Evolutionary conservation across 2,797 vertebrate genomes (phyloP).

Genomic region (Sarcoramphus papa): DNA sequence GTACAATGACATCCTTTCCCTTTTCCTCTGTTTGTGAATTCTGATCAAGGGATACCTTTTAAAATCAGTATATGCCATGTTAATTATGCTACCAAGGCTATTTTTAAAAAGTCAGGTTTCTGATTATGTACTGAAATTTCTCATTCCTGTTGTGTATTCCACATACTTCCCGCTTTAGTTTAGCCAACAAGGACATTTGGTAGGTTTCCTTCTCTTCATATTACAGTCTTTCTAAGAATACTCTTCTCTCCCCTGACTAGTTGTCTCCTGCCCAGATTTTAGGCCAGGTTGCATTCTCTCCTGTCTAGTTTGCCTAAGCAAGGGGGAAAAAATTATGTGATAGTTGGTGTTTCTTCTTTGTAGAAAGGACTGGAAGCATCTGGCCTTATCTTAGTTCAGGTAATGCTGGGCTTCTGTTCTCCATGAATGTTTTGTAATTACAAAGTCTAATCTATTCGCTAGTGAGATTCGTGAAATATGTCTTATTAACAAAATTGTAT

Average conservation of each 20-base stretch:
- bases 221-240: background rate
- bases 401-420: background rate
- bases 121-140: background rate
- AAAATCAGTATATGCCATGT: too few relatives aligned
- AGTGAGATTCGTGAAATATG: background rate
- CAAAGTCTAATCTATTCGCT: background rate
- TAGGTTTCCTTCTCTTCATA: background rate
- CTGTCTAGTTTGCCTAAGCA: background rate
- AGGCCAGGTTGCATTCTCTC: background rate
- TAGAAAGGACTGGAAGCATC: background rate
- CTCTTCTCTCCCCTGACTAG: background rate
- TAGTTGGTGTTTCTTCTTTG: background rate
- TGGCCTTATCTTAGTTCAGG: background rate
- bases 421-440: background rate
- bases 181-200: background rate
- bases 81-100: background rate
- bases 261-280: background rate
- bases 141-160: background rate
- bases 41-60: background rate
- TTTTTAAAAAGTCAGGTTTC: background rate
- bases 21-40: background rate
- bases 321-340: background rate
- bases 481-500: constrained; percentile 7
- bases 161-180: background rate
- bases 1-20: background rate